A percentile compares a stretch with the other conserved stretches of the same genome.
Conservation (phyloP, 2,888 invertebrate genomes). For the Galerucella pusilla region DNA sequence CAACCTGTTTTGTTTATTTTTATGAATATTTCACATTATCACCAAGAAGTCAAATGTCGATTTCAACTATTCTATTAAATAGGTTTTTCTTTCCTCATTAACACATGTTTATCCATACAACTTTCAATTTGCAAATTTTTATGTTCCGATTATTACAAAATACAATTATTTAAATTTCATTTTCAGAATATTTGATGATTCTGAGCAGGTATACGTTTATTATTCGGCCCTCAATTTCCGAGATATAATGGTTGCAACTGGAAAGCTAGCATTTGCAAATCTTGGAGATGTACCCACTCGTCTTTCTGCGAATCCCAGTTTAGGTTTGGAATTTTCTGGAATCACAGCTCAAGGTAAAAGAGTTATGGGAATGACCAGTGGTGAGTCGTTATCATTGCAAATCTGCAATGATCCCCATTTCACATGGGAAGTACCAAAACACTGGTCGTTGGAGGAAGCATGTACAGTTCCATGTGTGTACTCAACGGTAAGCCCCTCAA, state of each 20-base stretch:
- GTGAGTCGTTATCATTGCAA: constrained; percentile 69
- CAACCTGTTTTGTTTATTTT: no score
- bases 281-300: no score
- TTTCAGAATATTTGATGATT: no score
- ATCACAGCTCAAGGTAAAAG: constrained; percentile 44
- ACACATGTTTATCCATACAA: no score
- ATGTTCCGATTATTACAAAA: no score
- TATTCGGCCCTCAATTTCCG: constrained; percentile 91
- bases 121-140: no score
- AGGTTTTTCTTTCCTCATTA: no score
- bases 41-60: no score
- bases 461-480: constrained; percentile 73
- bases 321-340: constrained; percentile 77
- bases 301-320: no score
- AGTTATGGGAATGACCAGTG: constrained; percentile 65
- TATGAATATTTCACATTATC: no score
- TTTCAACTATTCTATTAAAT: no score
- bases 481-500: constrained; percentile 60
- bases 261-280: constrained; percentile 71
- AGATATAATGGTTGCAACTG: constrained; percentile 94
- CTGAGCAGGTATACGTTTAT: constrained; percentile 57
- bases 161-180: no score
- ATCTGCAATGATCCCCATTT: constrained; percentile 65
- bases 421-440: constrained; percentile 67
- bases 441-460: constrained; percentile 70